Evolutionary conservation across 1,140 invertebrate species (phyloP), one percentile per base, ranked within the genome.

Genomic region (Zophobas atratus): DNA sequence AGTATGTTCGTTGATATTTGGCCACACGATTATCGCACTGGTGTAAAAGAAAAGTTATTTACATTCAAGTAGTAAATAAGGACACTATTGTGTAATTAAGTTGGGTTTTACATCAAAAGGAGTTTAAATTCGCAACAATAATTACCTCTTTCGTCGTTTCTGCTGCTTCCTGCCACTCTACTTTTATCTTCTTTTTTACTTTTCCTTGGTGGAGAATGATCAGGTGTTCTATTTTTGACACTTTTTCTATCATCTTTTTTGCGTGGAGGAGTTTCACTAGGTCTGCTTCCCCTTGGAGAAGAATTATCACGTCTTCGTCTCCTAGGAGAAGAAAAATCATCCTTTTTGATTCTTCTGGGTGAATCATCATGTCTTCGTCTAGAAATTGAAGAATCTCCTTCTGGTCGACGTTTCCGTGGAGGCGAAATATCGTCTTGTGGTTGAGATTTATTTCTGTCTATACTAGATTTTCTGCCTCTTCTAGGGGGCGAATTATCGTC

Each of bases 401-500:
- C 20, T 20, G 20, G 20, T 32, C 36, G n/a, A 8, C 48, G 39
- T 32, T 46, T 70, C 33, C 63, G 20, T 46, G 32, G 39, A 41
- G 36, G 63, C 8, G 63, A 41, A 70, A 46, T 43, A 33, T 33
- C 63, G 8, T 34, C 3, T 43, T 70, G 43, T 39, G 49, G 32
- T 0, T 51, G 6, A 4, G 49, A 51, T 4, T 8, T 51, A 20
- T n/a, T 51, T 51, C 49, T 51, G 2, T 51, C 49, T 2, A 51
- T n/a, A 4, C 6, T 51, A 39, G 8, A 51, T 6, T 4, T 20
- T 78, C 34, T 79, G 71, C 76, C 80, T 81, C 70, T 79, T 70
- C 57, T 84, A 70, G 75, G 76, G 74, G 73, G 80, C 71, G 72
- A 72, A 67, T 67, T 43, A 72, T 82, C 75, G 49, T 57, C n/a